phyloP scores from a whole-genome alignment of 2,888 invertebrate genomes.

The Phymatocera aterrima region DNA sequence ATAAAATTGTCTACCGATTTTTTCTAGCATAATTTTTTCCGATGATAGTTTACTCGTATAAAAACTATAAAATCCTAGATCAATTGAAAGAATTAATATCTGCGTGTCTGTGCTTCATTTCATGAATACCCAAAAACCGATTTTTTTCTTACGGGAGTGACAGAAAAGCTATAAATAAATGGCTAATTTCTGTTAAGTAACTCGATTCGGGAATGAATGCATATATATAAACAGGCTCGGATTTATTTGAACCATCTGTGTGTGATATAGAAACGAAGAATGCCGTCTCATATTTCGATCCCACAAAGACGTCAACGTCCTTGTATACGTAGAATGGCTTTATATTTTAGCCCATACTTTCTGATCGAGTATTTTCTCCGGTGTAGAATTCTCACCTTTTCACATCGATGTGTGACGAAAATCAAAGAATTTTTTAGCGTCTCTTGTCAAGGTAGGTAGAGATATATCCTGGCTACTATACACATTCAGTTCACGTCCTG shows the following conservation, averaged over 20 bases:
- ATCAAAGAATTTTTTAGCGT: neutral
- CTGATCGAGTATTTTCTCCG: conserved; percentile 1
- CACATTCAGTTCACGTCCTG: neutral
- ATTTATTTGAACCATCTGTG: neutral
- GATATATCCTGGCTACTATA: neutral
- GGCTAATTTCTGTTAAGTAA: neutral
- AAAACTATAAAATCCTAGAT: too few species aligned
- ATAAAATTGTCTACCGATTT: too few species aligned
- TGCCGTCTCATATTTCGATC: neutral
- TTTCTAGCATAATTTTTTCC: too few species aligned
- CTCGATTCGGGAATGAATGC: neutral
- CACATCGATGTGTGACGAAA: neutral
- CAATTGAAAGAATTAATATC: too few species aligned
- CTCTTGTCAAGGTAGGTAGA: neutral
- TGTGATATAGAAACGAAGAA: neutral
- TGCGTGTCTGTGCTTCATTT: neutral
- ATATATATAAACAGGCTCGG: neutral
- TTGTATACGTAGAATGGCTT: neutral
- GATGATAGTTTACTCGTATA: too few species aligned
- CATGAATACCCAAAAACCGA: neutral
- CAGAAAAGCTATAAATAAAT: neutral
- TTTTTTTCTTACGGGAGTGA: neutral
- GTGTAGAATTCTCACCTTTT: conserved; percentile 31
- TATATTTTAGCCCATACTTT: neutral
- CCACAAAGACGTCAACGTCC: neutral